A percentile compares a stretch with the other conserved stretches of the same genome.
Evolutionary conservation across 2,888 invertebrate genomes (phyloP).

Genomic region (Sarcophaga carnaria): DNA sequence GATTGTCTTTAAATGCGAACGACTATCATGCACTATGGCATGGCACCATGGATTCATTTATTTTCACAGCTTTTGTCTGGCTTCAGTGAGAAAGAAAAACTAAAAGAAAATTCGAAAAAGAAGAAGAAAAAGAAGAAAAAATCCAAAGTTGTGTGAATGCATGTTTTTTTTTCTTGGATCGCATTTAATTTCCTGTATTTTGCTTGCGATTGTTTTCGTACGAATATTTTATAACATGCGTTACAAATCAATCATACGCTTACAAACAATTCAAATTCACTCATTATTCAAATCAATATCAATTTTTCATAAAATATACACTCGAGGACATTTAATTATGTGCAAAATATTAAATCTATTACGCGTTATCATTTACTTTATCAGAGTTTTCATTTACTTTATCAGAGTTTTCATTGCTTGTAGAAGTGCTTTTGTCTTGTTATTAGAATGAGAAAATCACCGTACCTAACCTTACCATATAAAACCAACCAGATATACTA

Average conservation of each 20-base stretch:
- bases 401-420: too few species aligned
- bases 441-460: too few species aligned
- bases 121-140: conserved; percentile 14
- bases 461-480: too few species aligned
- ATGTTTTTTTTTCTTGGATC: conserved; percentile 30
- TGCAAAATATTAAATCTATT: too few species aligned
- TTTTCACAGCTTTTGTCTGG: conserved; percentile 58
- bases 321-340: not conserved
- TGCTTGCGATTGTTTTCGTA: conserved; percentile 20
- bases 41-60: conserved; percentile 50
- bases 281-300: conserved; percentile 61
- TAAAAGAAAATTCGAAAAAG: conserved; percentile 3
- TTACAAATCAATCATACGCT: conserved; percentile 69
- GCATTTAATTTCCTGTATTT: conserved; percentile 68
- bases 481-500: too few species aligned
- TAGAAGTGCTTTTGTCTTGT: too few species aligned
- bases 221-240: conserved; percentile 67
- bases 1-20: conserved; percentile 26
- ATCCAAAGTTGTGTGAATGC: conserved; percentile 49
- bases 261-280: conserved; percentile 64
- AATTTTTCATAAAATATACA: conserved; percentile 20
- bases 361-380: too few species aligned
- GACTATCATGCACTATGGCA: conserved; percentile 43
- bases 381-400: too few species aligned
- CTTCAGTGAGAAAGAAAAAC: conserved; percentile 6